Conservation (phyloP, 2,888 invertebrate species). For the Agrochola macilenta region DNA sequence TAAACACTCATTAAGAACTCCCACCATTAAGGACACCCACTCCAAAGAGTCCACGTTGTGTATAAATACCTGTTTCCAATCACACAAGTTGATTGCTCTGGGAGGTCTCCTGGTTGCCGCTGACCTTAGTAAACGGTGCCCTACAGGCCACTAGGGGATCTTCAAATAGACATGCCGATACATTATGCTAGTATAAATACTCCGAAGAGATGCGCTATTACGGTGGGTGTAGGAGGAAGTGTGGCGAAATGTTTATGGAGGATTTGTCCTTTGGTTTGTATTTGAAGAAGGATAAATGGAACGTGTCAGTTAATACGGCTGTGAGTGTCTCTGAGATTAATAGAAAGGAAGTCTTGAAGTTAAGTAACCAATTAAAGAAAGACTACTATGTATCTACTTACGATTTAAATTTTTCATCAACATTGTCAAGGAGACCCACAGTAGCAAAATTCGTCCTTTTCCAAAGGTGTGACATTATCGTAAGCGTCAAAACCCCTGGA, state of each 20-base stretch:
- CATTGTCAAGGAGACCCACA: background rate
- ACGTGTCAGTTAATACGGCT: background rate
- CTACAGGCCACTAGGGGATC: conserved; percentile 45
- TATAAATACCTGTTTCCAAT: conserved; percentile 63
- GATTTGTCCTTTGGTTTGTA: conserved; percentile 30
- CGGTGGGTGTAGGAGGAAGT: conserved; percentile 15
- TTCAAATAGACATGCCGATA: conserved; percentile 54
- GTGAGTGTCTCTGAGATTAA: background rate
- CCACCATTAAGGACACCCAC: conserved; percentile 17
- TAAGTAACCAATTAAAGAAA: no score
- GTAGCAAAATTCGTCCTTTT: background rate
- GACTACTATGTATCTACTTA: background rate
- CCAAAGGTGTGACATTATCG: background rate
- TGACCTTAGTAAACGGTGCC: conserved; percentile 71
- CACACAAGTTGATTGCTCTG: conserved; percentile 71
- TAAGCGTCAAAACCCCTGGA: no score
- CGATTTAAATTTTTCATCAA: background rate
- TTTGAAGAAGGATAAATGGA: conserved; percentile 2
- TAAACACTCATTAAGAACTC: conserved; percentile 11
- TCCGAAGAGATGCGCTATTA: conserved; percentile 54
- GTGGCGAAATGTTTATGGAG: conserved; percentile 30
- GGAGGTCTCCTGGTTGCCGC: conserved; percentile 69
- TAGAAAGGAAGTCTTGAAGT: background rate
- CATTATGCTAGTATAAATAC: conserved; percentile 57
- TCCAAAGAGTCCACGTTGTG: conserved; percentile 29